Evolutionary conservation across 1,140 invertebrate species (phyloP), one percentile per base, ranked within the genome.

Genomic region (Calliopsis andreniformis): DNA sequence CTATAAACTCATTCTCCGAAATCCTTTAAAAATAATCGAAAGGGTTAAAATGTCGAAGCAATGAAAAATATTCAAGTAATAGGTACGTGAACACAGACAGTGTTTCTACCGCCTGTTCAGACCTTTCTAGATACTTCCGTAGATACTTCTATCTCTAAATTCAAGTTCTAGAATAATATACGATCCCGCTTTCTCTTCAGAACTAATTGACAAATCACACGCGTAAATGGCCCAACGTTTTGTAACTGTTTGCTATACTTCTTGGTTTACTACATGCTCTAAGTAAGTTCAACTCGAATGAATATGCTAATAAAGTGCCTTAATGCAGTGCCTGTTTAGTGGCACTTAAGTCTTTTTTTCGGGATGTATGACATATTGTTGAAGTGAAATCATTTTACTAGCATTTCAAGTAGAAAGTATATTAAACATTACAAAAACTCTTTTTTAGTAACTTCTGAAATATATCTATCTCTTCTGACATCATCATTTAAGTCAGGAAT

Each of bases 261-360:
- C 42, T 30, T 14, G 58, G 58, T 14, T 59, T 23, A 16, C 32
- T 23, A 25, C 23, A 12, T 61, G 20, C 32, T 23, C n/a, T 87
- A 89, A 87, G 79, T 87, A 89, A 87, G 79, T 88, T 87, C 77
- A 80, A 78, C 70, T 71, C 51, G 76, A 39, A 39, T 39, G 35
- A 39, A 39, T 39, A 39, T 39, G 35, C 10, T 5, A 39, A 39
- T 39, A 10, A 39, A 39, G n/a, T n/a, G n/a, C n/a, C n/a, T n/a
- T 10, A 10, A 39, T 39, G 35, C 4, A 39, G n/a, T n/a, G 35
- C 35, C 35, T 39, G 35, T 39, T 39, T 10, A 10, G 10, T 39
- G 35, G 35, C 3, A 10, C 10, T 39, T 10, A 39, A 5, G 35
- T 39, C 10, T 39, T 39, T 39, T 39, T 39, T 39, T 39, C 35